Percentiles rank a stretch among this genome's conserved stretches.
These are phyloP conservation scores for Atrichornis clamosus DNA, from an alignment of 2,113 vertebrate species.

Conservation along the genomic window DNA sequence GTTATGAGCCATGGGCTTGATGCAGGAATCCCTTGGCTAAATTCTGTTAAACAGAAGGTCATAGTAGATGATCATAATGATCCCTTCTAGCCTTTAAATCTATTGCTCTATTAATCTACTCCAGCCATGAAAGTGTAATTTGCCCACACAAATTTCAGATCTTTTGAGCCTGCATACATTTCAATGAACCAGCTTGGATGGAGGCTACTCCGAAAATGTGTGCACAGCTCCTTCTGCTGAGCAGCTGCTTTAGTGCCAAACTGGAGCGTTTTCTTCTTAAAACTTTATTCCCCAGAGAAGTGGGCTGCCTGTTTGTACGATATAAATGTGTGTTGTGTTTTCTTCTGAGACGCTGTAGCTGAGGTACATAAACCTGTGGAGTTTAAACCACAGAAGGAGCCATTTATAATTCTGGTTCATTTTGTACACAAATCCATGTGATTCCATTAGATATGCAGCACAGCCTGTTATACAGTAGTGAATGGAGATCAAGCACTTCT, in stretches of 20 bases:
- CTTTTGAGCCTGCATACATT: not conserved
- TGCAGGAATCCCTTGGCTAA: conserved; percentile 35
- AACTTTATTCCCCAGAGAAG: conserved; percentile 3
- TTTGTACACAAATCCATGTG: conserved; percentile 52
- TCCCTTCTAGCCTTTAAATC: conserved; percentile 53
- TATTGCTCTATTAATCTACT: conserved; percentile 37
- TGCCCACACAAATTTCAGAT: not conserved
- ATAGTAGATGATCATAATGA: conserved; percentile 50
- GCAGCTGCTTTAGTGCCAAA: conserved; percentile 25
- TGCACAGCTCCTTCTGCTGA: conserved; percentile 40
- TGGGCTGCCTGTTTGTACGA: not conserved
- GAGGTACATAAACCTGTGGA: conserved; percentile 12
- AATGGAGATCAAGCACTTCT: conserved; percentile 69
- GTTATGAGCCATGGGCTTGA: conserved; percentile 35
- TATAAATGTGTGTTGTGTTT: conserved; percentile 1
- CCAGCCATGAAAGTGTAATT: conserved; percentile 40
- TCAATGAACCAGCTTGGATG: not conserved
- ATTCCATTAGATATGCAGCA: conserved; percentile 63
- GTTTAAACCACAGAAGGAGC: conserved; percentile 51
- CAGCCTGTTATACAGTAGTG: conserved; percentile 47
- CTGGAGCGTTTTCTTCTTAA: not conserved
- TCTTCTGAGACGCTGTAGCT: not conserved
- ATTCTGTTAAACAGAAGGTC: conserved; percentile 55
- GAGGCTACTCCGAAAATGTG: not conserved
- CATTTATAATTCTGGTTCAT: conserved; percentile 67